Conservation (phyloP, 1,140 invertebrate genomes). For the Orussus abietinus region DNA sequence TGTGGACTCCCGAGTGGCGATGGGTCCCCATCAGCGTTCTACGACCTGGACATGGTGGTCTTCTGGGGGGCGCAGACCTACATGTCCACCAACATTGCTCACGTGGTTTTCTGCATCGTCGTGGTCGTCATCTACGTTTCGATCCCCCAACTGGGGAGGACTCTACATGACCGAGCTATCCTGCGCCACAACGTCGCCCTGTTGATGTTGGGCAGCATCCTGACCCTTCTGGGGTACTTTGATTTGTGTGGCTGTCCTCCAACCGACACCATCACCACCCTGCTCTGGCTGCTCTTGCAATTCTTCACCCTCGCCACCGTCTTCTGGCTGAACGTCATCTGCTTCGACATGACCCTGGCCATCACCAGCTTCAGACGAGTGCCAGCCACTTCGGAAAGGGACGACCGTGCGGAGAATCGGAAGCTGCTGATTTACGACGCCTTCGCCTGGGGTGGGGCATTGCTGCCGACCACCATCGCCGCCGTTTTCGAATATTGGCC, state of each 20-base stretch:
- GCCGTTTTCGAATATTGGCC: constrained; percentile 31
- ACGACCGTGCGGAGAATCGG: constrained; percentile 18
- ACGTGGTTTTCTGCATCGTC: constrained; percentile 33
- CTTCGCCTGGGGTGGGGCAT: constrained; percentile 26
- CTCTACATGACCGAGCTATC: constrained; percentile 34
- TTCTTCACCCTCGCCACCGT: constrained; percentile 38
- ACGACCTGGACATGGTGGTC: constrained; percentile 18
- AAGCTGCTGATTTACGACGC: constrained; percentile 26
- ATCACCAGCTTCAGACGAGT: constrained; percentile 36
- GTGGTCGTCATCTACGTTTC: constrained; percentile 33
- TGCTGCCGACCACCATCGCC: constrained; percentile 27
- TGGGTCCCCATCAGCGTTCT: constrained; percentile 4
- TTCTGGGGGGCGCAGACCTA: constrained; percentile 42
- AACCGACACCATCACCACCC: constrained; percentile 17
- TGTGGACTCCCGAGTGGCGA: constrained; percentile 16
- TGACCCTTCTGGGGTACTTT: constrained; percentile 28
- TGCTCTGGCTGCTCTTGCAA: constrained; percentile 34
- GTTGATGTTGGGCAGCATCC: constrained; percentile 24
- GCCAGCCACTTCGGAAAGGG: constrained; percentile 5
- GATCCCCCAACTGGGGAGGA: constrained; percentile 28
- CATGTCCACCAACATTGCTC: constrained; percentile 37
- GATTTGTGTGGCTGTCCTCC: constrained; percentile 23
- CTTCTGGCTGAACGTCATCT: constrained; percentile 41
- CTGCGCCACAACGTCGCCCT: constrained; percentile 37
- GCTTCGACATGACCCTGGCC: constrained; percentile 39